These are phyloP conservation scores for Phyllotreta cruciferae DNA, from an alignment of 2,888 invertebrate species.

Conservation along the genomic window DNA sequence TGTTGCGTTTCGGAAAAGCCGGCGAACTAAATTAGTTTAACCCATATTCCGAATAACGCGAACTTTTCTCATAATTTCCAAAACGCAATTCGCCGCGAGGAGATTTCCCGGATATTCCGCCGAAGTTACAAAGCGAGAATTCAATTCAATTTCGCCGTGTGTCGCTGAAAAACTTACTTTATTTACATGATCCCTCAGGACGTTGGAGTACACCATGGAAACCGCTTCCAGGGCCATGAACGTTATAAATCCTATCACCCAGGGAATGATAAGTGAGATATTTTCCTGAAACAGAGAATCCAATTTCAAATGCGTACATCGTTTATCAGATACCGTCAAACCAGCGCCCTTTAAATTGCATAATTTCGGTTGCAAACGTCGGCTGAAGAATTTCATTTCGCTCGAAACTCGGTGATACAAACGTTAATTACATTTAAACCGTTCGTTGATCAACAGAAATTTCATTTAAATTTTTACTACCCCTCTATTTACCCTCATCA, in stretches of 20 bases:
- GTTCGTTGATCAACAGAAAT: too few species aligned
- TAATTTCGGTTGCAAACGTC: too few species aligned
- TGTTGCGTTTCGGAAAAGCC: slow-evolving; percentile 4
- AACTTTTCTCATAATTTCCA: neutral
- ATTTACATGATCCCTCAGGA: slow-evolving; percentile 81
- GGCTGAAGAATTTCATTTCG: too few species aligned
- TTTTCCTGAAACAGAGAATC: slow-evolving; percentile 69
- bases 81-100: neutral
- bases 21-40: neutral
- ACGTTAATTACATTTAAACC: too few species aligned
- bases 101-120: neutral
- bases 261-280: slow-evolving; percentile 75
- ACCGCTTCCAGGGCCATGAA: slow-evolving; percentile 83
- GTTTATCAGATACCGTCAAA: neutral
- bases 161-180: slow-evolving; percentile 64
- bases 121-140: neutral
- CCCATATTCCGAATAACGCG: neutral
- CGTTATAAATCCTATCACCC: slow-evolving; percentile 81
- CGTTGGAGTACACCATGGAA: slow-evolving; percentile 83
- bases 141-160: too few species aligned
- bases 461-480: too few species aligned
- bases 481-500: too few species aligned
- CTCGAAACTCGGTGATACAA: too few species aligned
- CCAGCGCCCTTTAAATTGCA: neutral
- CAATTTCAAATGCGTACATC: neutral